phyloP scores from a whole-genome alignment of 2,888 invertebrate genomes.

The Aproaerema taeniolella region DNA sequence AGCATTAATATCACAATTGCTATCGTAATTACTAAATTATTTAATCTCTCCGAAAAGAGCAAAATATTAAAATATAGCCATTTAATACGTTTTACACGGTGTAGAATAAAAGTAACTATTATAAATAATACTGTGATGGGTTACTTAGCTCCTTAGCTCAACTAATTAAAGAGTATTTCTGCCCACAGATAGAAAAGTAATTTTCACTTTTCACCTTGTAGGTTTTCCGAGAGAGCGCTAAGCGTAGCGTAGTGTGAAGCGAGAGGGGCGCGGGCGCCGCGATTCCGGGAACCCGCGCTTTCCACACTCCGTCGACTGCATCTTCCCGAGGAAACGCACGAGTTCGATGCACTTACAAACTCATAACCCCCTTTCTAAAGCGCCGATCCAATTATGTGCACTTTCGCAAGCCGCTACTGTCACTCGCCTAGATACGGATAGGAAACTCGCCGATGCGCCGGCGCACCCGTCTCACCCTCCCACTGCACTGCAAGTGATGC shows the following conservation, averaged over 20 bases:
- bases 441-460: conserved; percentile 61
- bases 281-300: conserved; percentile 72
- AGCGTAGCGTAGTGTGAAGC: too few relatives aligned
- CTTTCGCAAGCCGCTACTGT: conserved; percentile 77
- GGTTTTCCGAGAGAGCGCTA: conserved; percentile 40
- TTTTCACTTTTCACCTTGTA: conserved; percentile 61
- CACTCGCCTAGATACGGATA: conserved; percentile 76
- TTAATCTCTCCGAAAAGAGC: too few relatives aligned
- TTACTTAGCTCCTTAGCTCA: too few relatives aligned
- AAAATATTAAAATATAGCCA: too few relatives aligned
- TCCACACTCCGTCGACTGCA: conserved; percentile 46
- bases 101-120: too few relatives aligned
- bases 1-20: too few relatives aligned
- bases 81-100: too few relatives aligned
- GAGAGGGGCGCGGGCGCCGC: conserved; percentile 35
- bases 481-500: background rate
- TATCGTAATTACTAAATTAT: too few relatives aligned
- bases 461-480: conserved; percentile 52
- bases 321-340: conserved; percentile 73
- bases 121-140: too few relatives aligned
- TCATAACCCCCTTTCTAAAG: conserved; percentile 78
- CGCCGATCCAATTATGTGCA: conserved; percentile 77
- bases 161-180: too few relatives aligned
- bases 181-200: conserved; percentile 21
- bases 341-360: conserved; percentile 77